Base-by-base conservation (phyloP, 2,888 invertebrate genomes). In the Drosophila falleni region DNA sequence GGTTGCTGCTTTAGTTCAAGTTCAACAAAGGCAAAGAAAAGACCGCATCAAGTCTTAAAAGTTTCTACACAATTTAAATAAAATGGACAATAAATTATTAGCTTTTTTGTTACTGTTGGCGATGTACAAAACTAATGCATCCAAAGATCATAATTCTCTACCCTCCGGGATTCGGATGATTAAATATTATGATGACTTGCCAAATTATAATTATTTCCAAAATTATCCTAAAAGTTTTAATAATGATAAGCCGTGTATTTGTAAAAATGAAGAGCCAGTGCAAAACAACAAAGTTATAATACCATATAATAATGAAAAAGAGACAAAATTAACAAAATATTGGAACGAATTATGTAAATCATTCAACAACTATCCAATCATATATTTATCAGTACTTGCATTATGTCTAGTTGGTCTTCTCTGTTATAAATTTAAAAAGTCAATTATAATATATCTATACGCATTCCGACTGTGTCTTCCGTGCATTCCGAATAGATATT, bases 381-480 rank as follows among this genome's bases (percentile, higher is more conserved):
- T 26, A 44, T 44, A 44, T 47, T 5, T 9, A 29, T 9, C 29
- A 29, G 9, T 15, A 5, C 10, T 47, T 10, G 26, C 19, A 19
- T 9, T 42, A 3, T 19, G 11, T 11, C 2, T 33, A 33, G 33
- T 33, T 2, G 23, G 11, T 1, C 4, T 58, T 4, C 5, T 58
- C 11, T 47, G 47, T 26, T 29, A 15, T 15, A 26, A 19, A 13
- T 58, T 0, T 26, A 15, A 5, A 8, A 15, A 13, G 3, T 15
- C 11, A 8, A 58, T 58, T 37, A 26, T 58, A 2, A 31, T 16
- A 19, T 49, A 39, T 29, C 39, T 39, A n/a, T 49, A 39, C 29
- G 15, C 29, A 10, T 16, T 13, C n/a, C 3, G 49, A n/a, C 16
- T 59, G 6, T 59, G 35, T 19, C 16, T 26, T 1, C 6, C 11